A percentile compares a stretch with the other conserved stretches of the same genome.
These are phyloP conservation scores for Trissolcus basalis DNA, from an alignment of 1,140 invertebrate genomes.

Conservation along the genomic window DNA sequence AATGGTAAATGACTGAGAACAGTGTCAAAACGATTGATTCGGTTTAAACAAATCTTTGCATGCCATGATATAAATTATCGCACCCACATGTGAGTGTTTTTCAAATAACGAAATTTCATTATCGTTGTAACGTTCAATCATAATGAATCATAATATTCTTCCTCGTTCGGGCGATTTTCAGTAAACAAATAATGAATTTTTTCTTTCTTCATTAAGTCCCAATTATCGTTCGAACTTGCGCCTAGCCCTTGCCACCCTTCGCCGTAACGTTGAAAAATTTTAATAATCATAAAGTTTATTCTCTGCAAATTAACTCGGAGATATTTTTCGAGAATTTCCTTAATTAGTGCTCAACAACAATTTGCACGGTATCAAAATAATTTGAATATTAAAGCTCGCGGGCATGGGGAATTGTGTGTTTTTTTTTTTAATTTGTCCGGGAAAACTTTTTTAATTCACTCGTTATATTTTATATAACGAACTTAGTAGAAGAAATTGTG, in stretches of 20 bases:
- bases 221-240: too few relatives aligned
- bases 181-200: too few relatives aligned
- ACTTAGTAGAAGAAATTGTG: background rate
- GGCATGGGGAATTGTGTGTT: constrained; percentile 35
- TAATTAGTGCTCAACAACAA: constrained; percentile 38
- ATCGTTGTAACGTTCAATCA: too few relatives aligned
- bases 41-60: too few relatives aligned
- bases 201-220: background rate
- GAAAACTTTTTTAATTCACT: constrained; percentile 47
- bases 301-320: constrained; percentile 28
- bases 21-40: too few relatives aligned
- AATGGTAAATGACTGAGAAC: too few relatives aligned
- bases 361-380: constrained; percentile 25
- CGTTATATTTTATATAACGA: constrained; percentile 29
- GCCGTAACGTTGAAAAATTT: constrained; percentile 25
- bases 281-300: constrained; percentile 48
- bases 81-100: too few relatives aligned
- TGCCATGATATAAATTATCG: too few relatives aligned
- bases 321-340: constrained; percentile 39
- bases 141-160: too few relatives aligned
- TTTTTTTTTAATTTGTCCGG: constrained; percentile 45
- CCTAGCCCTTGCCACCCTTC: too few relatives aligned
- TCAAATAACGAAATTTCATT: too few relatives aligned
- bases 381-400: constrained; percentile 33
- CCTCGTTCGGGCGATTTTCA: too few relatives aligned